Base-by-base conservation (phyloP, 1,140 invertebrate genomes). In the Drosophila pallidifrons region DNA sequence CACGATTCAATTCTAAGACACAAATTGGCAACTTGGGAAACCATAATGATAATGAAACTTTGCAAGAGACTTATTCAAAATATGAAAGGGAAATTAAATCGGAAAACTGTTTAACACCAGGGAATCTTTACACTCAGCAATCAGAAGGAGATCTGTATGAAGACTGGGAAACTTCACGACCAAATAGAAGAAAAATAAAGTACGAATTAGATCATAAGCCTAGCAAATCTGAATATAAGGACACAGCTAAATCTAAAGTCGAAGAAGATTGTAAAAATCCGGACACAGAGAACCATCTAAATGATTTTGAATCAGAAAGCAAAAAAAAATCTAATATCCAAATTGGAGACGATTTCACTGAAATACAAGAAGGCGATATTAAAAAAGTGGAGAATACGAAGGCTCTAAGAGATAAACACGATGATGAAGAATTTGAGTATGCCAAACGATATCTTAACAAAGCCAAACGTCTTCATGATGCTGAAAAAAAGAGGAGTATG, bases 21-120 rank as follows among this genome's bases (percentile, higher is more conserved):
- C 4, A 30, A 11, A 30, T n/a, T 28, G 49, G 5, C 5, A 52
- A 38, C 0, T 55, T 55, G 0, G 7, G 35, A 41, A 2, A 57
- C 11, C 46, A 1, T 2, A 65, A 11, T 4, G 6, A 5, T 13
- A 13, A 1, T 38, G 54, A 66, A 47, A 47, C 25, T 2, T 5
- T 32, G 13, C 3, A 30, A 28, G 0, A 28, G n/a, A 28, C 45
- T 3, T 32, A 43, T 13, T 3, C 3, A 16, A 30, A 51, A 16
- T 10, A 41, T 13, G 49, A 52, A 25, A 10, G 6, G 5, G 20
- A 68, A 51, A 61, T 32, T n/a, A 70, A 41, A 55, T 20, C 54
- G 0, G 55, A 68, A 41, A 38, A 7, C 6, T n/a, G 10, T 20
- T 32, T 60, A 49, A 60, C 66, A 4, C 55, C 66, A 5, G 46